These are phyloP conservation scores for Carollia perspicillata DNA, from an alignment of 2,113 vertebrate species.

Conservation along the genomic window DNA sequence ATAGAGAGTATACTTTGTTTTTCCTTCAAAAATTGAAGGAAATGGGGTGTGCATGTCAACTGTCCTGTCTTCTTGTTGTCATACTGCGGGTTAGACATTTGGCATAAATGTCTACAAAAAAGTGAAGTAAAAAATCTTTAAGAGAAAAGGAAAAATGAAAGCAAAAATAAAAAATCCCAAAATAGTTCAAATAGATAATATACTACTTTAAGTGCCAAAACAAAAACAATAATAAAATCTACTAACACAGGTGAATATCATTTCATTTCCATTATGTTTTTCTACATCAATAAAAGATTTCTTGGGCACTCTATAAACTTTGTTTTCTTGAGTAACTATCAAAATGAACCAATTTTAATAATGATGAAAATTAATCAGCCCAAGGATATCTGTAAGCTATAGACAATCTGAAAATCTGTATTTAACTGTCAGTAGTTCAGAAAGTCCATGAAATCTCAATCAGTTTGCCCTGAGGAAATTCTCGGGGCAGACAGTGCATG, in stretches of 20 bases:
- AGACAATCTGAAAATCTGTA: not conserved
- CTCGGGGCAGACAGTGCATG: not conserved
- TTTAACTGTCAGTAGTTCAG: not conserved
- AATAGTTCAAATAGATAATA: not conserved
- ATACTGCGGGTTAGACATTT: not conserved
- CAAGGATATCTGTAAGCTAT: not conserved
- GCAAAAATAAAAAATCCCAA: not conserved
- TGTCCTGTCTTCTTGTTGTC: not conserved
- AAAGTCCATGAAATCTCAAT: not conserved
- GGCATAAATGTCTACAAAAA: slow-evolving; percentile 33
- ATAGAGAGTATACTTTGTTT: not conserved
- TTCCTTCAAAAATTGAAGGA: not conserved
- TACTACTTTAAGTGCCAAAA: not conserved
- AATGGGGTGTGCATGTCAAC: not conserved
- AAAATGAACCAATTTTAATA: not conserved
- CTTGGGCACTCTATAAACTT: not conserved
- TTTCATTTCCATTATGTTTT: not conserved
- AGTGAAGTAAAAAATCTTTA: not conserved
- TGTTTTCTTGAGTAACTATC: not conserved
- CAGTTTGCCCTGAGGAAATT: not conserved
- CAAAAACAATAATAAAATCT: not conserved
- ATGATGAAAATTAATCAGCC: slow-evolving; percentile 11
- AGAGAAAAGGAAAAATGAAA: not conserved
- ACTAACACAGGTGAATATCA: not conserved
- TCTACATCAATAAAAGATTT: not conserved